These are phyloP conservation scores for Hyalella azteca DNA, from an alignment of 2,888 invertebrate genomes.

Conservation along the genomic window DNA sequence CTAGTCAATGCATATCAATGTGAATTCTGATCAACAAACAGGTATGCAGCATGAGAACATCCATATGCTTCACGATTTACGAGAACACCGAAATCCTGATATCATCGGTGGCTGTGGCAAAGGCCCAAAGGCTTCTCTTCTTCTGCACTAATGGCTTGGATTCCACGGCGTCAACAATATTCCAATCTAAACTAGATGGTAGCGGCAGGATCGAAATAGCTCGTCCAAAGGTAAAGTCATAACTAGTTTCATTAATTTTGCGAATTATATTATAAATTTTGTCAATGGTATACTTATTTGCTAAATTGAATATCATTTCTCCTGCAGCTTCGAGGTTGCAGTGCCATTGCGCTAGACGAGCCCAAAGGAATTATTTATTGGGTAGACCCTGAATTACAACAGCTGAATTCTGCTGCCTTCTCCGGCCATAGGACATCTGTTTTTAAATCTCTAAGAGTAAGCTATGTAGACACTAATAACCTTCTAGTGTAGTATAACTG, in stretches of 20 bases:
- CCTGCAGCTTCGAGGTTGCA: slow-evolving; percentile 4
- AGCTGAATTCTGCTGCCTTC: not conserved
- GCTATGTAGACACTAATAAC: too few relatives aligned
- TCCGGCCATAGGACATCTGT: not conserved
- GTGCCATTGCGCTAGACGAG: slow-evolving; percentile 43
- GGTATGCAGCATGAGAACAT: not conserved
- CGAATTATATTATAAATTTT: too few relatives aligned
- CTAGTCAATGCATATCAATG: too few relatives aligned
- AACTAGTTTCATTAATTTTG: too few relatives aligned
- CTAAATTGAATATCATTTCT: too few relatives aligned
- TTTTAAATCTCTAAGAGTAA: not conserved
- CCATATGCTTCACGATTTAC: not conserved
- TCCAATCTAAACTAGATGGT: not conserved
- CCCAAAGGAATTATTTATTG: slow-evolving; percentile 42
- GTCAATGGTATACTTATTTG: too few relatives aligned
- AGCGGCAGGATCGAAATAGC: not conserved
- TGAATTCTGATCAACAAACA: not conserved
- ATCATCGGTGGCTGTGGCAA: not conserved
- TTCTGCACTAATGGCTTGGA: not conserved
- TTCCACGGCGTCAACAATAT: not conserved
- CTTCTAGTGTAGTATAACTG: too few relatives aligned
- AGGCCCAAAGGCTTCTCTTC: not conserved
- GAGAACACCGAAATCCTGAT: not conserved
- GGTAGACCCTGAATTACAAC: slow-evolving; percentile 9
- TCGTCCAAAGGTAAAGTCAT: not conserved